A percentile compares a stretch with the other conserved stretches of the same genome.
These are phyloP conservation scores for Coremacera marginata DNA, from an alignment of 2,888 invertebrate species.

Conservation along the genomic window DNA sequence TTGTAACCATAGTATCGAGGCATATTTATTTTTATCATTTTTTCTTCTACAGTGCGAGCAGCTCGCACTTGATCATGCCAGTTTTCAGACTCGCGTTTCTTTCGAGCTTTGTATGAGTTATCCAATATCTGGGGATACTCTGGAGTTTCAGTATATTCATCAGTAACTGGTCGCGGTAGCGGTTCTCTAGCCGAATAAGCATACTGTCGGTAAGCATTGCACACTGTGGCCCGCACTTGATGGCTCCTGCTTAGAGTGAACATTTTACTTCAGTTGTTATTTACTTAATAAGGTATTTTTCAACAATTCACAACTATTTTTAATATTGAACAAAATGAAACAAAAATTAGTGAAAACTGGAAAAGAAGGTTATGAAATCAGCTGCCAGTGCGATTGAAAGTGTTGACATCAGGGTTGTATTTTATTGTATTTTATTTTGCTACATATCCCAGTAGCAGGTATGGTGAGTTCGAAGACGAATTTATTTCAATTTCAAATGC, in stretches of 20 bases:
- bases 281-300: neutral
- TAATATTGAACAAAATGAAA: neutral
- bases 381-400: conserved; percentile 19
- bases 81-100: conserved; percentile 69
- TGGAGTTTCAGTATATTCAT: conserved; percentile 56
- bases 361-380: conserved; percentile 43
- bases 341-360: no score
- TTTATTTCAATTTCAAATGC: no score
- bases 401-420: neutral
- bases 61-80: conserved; percentile 75
- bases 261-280: conserved; percentile 49
- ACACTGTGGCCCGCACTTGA: conserved; percentile 46
- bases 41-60: conserved; percentile 84
- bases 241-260: conserved; percentile 49
- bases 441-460: no score
- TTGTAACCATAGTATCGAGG: conserved; percentile 85
- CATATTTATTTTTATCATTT: conserved; percentile 85
- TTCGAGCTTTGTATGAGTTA: conserved; percentile 70
- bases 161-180: conserved; percentile 37
- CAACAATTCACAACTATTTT: neutral
- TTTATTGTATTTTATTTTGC: no score
- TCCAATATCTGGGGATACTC: conserved; percentile 70
- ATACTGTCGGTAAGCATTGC: conserved; percentile 29
- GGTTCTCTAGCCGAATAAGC: conserved; percentile 35
- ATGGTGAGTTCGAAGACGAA: no score